Percentiles rank a stretch among this genome's conserved stretches.
phyloP scores from a whole-genome alignment of 2,888 invertebrate species.

The Synanthedon andrenaeformis region DNA sequence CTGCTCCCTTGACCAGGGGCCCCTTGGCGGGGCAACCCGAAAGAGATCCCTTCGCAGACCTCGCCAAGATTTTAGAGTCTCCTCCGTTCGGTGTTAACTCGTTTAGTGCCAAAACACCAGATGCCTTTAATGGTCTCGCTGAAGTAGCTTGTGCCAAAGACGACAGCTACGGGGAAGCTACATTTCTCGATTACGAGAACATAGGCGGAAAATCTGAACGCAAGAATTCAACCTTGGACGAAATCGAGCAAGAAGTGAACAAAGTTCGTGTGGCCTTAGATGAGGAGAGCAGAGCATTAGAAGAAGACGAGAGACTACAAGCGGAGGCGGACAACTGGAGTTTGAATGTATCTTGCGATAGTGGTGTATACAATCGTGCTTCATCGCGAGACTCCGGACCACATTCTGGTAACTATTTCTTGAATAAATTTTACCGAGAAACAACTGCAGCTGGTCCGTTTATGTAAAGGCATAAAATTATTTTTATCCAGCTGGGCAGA shows the following conservation, averaged over 20 bases:
- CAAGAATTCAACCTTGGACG: constrained; percentile 57
- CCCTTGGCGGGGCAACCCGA: constrained; percentile 41
- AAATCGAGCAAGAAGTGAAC: constrained; percentile 63
- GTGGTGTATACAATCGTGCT: constrained; percentile 72
- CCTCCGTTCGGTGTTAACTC: constrained; percentile 36
- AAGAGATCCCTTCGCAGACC: constrained; percentile 43
- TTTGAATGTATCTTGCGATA: constrained; percentile 68
- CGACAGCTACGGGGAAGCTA: constrained; percentile 59
- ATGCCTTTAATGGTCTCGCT: constrained; percentile 26
- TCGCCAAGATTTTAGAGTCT: constrained; percentile 35
- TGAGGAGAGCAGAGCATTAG: constrained; percentile 61
- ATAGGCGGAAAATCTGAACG: constrained; percentile 33
- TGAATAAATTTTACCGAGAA: not conserved
- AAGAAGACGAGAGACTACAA: constrained; percentile 56
- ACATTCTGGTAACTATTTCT: constrained; percentile 53
- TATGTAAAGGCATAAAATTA: constrained; percentile 39
- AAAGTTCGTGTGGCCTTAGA: constrained; percentile 62
- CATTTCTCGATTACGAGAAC: constrained; percentile 58
- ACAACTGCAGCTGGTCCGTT: constrained; percentile 18
- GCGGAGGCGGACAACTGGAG: constrained; percentile 65
- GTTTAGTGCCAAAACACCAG: constrained; percentile 32
- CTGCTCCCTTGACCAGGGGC: constrained; percentile 40
- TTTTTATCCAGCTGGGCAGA: constrained; percentile 35
- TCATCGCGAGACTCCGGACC: constrained; percentile 66
- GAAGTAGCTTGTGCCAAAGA: constrained; percentile 39